phyloP scores from a whole-genome alignment of 1,140 invertebrate species.

The Adelges cooleyi region DNA sequence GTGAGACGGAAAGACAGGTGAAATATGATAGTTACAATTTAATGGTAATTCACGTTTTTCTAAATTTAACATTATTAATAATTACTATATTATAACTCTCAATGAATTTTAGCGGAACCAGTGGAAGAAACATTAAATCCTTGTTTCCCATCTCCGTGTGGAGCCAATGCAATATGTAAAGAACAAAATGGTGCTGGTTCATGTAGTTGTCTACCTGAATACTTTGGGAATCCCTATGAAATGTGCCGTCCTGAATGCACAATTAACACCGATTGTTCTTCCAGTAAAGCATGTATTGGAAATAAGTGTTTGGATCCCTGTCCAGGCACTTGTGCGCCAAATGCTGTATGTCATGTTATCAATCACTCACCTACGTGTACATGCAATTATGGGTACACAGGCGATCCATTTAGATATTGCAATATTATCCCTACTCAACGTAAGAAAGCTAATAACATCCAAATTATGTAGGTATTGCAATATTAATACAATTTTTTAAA shows the following conservation, averaged over 20 bases:
- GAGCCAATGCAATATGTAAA: slow-evolving; percentile 49
- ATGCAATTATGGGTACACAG: slow-evolving; percentile 50
- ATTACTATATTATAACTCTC: slow-evolving; percentile 36
- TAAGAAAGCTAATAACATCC: no score
- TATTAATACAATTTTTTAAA: not conserved
- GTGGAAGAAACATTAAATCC: slow-evolving; percentile 36
- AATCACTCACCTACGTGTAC: slow-evolving; percentile 65
- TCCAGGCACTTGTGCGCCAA: slow-evolving; percentile 42
- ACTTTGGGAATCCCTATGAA: slow-evolving; percentile 41
- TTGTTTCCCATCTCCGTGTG: slow-evolving; percentile 45
- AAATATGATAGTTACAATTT: no score
- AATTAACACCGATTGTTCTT: slow-evolving; percentile 40
- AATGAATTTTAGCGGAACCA: slow-evolving; percentile 30
- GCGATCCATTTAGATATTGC: slow-evolving; percentile 51
- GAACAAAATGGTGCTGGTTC: slow-evolving; percentile 48
- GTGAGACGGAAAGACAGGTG: no score
- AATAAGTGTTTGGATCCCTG: slow-evolving; percentile 43
- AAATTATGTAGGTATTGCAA: no score
- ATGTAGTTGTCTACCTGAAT: slow-evolving; percentile 39
- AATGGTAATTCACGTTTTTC: not conserved
- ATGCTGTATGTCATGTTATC: slow-evolving; percentile 53
- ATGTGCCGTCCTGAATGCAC: slow-evolving; percentile 42
- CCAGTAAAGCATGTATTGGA: slow-evolving; percentile 40
- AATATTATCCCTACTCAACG: slow-evolving; percentile 37
- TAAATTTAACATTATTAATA: not conserved